Evolutionary conservation across 1,140 invertebrate genomes (phyloP).

Genomic region (Drosophila biarmipes): DNA sequence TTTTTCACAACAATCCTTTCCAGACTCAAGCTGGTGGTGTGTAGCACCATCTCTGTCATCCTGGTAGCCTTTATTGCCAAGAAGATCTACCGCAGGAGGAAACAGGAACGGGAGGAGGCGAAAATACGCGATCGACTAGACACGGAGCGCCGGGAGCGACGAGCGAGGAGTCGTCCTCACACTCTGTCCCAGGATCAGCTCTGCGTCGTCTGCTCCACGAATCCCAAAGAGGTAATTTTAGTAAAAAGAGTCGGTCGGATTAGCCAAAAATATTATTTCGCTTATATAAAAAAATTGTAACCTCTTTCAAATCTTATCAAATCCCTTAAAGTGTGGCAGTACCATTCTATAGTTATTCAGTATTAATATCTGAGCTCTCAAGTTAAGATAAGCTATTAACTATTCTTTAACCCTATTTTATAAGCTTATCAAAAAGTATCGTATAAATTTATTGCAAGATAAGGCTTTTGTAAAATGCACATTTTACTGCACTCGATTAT

Average conservation of each 20-base stretch:
- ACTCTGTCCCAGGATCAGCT: slow-evolving; percentile 88
- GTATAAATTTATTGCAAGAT: neutral
- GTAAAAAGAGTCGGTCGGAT: too few relatives aligned
- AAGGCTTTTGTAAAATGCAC: too few relatives aligned
- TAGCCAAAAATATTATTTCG: too few relatives aligned
- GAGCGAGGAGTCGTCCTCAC: slow-evolving; percentile 87
- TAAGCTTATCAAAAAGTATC: neutral
- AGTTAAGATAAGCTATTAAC: too few relatives aligned
- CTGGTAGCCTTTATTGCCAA: slow-evolving; percentile 87
- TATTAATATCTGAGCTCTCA: too few relatives aligned
- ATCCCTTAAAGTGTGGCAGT: too few relatives aligned
- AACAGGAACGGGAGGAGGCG: slow-evolving; percentile 86
- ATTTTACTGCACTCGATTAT: neutral
- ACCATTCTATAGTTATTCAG: too few relatives aligned
- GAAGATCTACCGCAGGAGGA: slow-evolving; percentile 86
- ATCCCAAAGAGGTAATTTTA: slow-evolving; percentile 88
- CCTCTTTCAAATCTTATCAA: too few relatives aligned
- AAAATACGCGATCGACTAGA: slow-evolving; percentile 87
- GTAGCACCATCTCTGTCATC: slow-evolving; percentile 88
- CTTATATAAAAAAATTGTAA: too few relatives aligned
- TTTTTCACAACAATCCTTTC: neutral
- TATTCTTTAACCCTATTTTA: too few relatives aligned
- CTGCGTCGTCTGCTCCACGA: slow-evolving; percentile 91
- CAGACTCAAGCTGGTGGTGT: slow-evolving; percentile 86
- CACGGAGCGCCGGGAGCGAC: slow-evolving; percentile 87